Base-by-base conservation (phyloP, 2,113 vertebrate genomes). In the Pyxicephalus adspersus region DNA sequence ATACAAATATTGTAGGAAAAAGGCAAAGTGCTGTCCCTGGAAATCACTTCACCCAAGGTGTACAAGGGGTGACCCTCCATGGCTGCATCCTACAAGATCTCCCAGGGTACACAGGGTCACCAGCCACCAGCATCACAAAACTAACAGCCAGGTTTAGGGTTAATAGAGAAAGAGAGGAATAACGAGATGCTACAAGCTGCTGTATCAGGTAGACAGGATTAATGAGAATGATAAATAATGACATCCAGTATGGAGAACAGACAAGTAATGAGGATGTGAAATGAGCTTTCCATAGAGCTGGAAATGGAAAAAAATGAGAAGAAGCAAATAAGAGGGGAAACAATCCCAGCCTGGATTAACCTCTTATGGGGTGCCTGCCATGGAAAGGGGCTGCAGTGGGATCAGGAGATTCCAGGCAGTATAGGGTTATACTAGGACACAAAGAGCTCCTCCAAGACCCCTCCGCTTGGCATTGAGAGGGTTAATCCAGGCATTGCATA, bases 91-190 rank as follows among this genome's bases (percentile, higher is more conserved):
- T n/a, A n/a, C n/a, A n/a, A n/a, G n/a, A n/a, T n/a, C n/a, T n/a
- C n/a, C n/a, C n/a, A n/a, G n/a, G n/a, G 6, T 34, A 34, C 31
- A 34, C 31, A 34, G 31, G 31, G 31, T 34, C n/a, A n/a, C n/a
- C n/a, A n/a, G n/a, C n/a, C n/a, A n/a, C n/a, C n/a, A n/a, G n/a
- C n/a, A n/a, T n/a, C n/a, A n/a, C n/a, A n/a, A n/a, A n/a, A n/a
- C n/a, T n/a, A n/a, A n/a, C n/a, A n/a, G n/a, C n/a, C n/a, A n/a
- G n/a, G 61, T 54, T 66, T 54, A 67, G 63, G 80, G 64, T 20
- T 76, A 76, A 76, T 83, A 83, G 72, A 76, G 76, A 83, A 77
- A 83, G 76, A 83, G 64, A 76, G 28, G 57, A 72, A 83, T 82
- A 75, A 74, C 55, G 58, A 74, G 79, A 81, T 81, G 61, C 38